Evolutionary conservation across 2,797 vertebrate genomes (phyloP).

Genomic region (Acanthurus tractus): DNA sequence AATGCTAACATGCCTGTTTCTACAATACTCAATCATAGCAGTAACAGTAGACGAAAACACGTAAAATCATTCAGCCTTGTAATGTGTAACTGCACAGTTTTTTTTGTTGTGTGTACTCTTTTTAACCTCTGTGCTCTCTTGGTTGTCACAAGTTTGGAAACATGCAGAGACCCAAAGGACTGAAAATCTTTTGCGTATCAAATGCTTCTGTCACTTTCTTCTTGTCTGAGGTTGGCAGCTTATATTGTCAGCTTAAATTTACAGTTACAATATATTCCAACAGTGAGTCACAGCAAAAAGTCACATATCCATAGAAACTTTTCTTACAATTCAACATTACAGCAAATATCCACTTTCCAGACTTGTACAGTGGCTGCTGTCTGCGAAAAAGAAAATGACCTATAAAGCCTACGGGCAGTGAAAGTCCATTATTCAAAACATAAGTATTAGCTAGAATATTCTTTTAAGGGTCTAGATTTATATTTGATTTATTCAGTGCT

Average conservation of each 20-base stretch:
- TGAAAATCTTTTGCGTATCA: slow-evolving; percentile 3
- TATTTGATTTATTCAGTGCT: no score
- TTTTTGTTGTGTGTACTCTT: neutral
- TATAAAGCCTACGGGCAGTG: neutral
- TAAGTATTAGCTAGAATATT: neutral
- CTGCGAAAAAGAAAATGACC: neutral
- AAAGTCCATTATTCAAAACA: neutral
- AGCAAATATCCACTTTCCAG: neutral
- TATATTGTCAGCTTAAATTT: neutral
- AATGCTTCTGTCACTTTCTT: neutral
- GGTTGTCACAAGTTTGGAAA: neutral
- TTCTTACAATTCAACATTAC: neutral
- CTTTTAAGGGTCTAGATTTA: neutral
- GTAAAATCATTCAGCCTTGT: neutral
- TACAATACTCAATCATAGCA: no score
- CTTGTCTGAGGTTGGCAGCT: slow-evolving; percentile 1
- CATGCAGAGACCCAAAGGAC: neutral
- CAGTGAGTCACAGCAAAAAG: slow-evolving; percentile 5
- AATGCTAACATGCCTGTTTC: no score
- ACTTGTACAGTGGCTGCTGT: neutral
- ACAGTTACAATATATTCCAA: slow-evolving; percentile 6
- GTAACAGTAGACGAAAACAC: neutral
- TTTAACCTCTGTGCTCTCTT: neutral
- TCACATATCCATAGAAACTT: neutral
- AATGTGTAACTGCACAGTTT: neutral